Conservation (phyloP, 2,888 invertebrate genomes). For the Drosophila stalkeri region DNA sequence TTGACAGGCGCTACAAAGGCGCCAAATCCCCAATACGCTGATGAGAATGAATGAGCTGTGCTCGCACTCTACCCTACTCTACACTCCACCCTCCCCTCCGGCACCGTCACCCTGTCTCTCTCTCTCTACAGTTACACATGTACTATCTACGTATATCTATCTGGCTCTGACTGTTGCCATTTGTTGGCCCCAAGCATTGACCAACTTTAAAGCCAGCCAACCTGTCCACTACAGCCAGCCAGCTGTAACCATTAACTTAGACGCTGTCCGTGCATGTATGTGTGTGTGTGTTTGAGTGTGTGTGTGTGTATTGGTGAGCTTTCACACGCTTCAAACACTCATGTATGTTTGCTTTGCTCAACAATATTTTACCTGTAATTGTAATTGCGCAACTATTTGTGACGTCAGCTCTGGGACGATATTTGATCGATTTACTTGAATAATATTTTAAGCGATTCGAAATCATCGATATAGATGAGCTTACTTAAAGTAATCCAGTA, state of each 20-base stretch:
- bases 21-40: conserved; percentile 77
- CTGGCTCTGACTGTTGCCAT: conserved; percentile 8
- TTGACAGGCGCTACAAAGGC: conserved; percentile 67
- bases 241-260: conserved; percentile 6
- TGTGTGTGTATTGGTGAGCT: neutral
- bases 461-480: neutral
- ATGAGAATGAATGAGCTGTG: conserved; percentile 75
- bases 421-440: no score
- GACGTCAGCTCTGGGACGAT: neutral
- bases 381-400: conserved; percentile 8
- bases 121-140: conserved; percentile 32
- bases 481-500: neutral
- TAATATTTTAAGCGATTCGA: neutral
- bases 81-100: no score
- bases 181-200: conserved; percentile 33
- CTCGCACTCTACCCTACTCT: neutral
- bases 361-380: neutral
- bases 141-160: conserved; percentile 18
- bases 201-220: conserved; percentile 34
- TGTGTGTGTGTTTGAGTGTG: conserved; percentile 10
- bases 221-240: conserved; percentile 3
- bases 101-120: neutral
- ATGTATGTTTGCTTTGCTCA: conserved; percentile 3
- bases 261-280: conserved; percentile 1
- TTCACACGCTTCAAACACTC: no score